phyloP scores from a whole-genome alignment of 2,888 invertebrate genomes.

The Xestia c-nigrum region DNA sequence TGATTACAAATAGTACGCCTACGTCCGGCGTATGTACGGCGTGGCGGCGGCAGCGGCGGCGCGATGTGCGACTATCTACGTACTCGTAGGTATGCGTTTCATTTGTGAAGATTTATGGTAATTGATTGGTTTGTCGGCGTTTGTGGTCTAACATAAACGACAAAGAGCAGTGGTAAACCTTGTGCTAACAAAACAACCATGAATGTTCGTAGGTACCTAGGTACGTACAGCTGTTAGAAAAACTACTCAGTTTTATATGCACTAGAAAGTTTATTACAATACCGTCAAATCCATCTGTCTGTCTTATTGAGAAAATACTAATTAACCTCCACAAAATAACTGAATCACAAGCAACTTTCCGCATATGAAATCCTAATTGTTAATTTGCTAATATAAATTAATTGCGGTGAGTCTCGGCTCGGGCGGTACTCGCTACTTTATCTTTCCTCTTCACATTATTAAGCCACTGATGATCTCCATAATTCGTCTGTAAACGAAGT shows the following conservation, averaged over 20 bases:
- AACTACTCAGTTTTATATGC: not conserved
- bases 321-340: constrained; percentile 7
- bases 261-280: not conserved
- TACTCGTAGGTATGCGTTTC: not conserved
- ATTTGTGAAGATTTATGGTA: constrained; percentile 23
- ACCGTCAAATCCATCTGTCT: not conserved
- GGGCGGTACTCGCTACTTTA: constrained; percentile 36
- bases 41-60: not conserved
- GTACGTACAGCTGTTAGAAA: not conserved
- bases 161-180: not conserved
- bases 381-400: constrained; percentile 47
- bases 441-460: constrained; percentile 34
- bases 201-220: not conserved
- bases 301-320: not conserved
- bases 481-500: constrained; percentile 28
- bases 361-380: constrained; percentile 24
- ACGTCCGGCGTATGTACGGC: too few species aligned
- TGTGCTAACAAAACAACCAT: not conserved
- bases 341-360: constrained; percentile 34
- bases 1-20: constrained; percentile 42
- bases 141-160: not conserved
- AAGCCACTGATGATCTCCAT: constrained; percentile 42
- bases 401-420: constrained; percentile 27
- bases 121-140: constrained; percentile 10
- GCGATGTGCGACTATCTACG: not conserved